Evolutionary conservation across 2,888 invertebrate species (phyloP), one percentile per base, ranked within the genome.

Genomic region (Carpatolechia fugitivella): DNA sequence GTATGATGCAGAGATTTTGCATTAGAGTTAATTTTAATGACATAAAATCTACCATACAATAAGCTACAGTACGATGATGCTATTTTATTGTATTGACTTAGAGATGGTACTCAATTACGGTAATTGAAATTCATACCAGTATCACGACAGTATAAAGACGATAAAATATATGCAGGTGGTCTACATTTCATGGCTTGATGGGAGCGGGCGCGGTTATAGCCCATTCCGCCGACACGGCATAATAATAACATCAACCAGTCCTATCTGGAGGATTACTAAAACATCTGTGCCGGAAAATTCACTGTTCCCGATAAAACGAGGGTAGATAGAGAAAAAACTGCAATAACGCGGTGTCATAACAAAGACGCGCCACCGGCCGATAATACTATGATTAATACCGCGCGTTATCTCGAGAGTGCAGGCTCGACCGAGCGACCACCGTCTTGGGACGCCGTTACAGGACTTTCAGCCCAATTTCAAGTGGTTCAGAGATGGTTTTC

Each of bases 321-420:
- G 86, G 87, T 79, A 85, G 86, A 84, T 83, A 80, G 78, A 82
- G 81, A 86, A 88, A 87, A 87, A 87, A 86, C 81, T 88, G 89
- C 90, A 89, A 87, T 88, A 89, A 85, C 84, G 82, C 78, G 83
- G 83, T 86, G 87, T 88, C 88, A 89, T 89, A 89, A 89, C 89
- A 89, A 80, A 87, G 89, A 85, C 84, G 83, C 80, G 78, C 76
- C 78, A 76, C 78, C 81, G 81, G 71, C 82, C 87, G 90, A 89
- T 90, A 90, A 90, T 88, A 80, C 86, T 85, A 87, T 90, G 90
- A 89, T 89, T 90, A 90, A 90, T 90, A 88, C 90, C 79, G 79
- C 71, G 78, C 88, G 82, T 87, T 90, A 90, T 90, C 89, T 90
- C 56, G 81, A 80, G 85, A 86, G 86, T 86, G 89, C 89, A 89